Percentiles rank a stretch among this genome's conserved stretches.
Conservation (phyloP, 2,888 invertebrate genomes). For the Malacosoma neustria region DNA sequence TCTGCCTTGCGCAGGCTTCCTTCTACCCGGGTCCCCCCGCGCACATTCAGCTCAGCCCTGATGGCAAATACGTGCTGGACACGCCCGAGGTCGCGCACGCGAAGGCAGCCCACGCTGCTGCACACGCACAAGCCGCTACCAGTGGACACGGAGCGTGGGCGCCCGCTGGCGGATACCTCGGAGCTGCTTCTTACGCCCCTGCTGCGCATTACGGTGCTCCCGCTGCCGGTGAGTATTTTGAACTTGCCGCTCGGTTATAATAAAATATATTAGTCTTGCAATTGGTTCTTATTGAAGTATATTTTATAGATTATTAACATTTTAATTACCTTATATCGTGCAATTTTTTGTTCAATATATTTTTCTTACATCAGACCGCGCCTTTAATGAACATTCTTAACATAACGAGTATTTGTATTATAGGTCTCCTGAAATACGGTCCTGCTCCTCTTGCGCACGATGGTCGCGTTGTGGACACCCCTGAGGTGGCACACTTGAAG, state of each 20-base stretch:
- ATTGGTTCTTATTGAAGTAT: too few relatives aligned
- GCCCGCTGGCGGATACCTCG: conserved; percentile 41
- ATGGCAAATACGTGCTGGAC: conserved; percentile 71
- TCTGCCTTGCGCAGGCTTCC: conserved; percentile 71
- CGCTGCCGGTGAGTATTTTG: conserved; percentile 57
- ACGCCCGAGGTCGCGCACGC: conserved; percentile 71
- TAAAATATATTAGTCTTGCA: too few relatives aligned
- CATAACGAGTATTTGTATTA: conserved; percentile 1
- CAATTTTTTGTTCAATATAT: too few relatives aligned
- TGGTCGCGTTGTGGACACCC: conserved; percentile 67
- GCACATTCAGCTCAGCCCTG: conserved; percentile 61
- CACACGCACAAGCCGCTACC: conserved; percentile 61
- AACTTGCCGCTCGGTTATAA: too few relatives aligned
- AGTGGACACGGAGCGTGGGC: conserved; percentile 62
- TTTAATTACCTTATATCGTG: too few relatives aligned
- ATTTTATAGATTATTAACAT: too few relatives aligned
- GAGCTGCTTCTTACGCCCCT: conserved; percentile 31
- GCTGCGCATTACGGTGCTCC: conserved; percentile 59
- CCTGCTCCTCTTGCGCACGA: conserved; percentile 68
- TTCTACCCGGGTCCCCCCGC: conserved; percentile 68
- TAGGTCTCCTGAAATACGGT: conserved; percentile 66
- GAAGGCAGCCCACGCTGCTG: conserved; percentile 60
- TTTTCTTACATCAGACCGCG: too few relatives aligned
- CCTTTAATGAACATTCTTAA: too few relatives aligned
- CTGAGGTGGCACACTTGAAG: conserved; percentile 75